Base-by-base conservation (phyloP, 2,888 invertebrate species). In the Campaea margaritaria region DNA sequence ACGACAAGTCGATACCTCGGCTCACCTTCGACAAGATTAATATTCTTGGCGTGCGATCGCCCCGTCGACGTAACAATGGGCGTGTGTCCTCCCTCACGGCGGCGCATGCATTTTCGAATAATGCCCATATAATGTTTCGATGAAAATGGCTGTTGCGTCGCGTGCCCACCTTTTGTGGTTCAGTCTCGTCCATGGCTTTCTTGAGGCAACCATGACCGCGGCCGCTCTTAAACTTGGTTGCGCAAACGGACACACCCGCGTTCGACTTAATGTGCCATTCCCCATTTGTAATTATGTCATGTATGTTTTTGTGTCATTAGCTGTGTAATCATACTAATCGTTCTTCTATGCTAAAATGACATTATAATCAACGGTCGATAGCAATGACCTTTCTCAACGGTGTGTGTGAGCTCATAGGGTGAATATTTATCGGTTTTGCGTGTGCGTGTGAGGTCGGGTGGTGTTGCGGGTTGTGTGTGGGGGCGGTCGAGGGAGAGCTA, bases 71-170 rank as follows among this genome's bases (percentile, higher is more conserved):
- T 82, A 85, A 90, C 90, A 90, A 89, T 90, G 81, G 88, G 75
- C 78, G 78, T 76, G 79, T 79, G 82, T 79, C 72, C 69, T 73
- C 74, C 79, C 82, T 83, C 85, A 83, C 84, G 81, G 83, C 87
- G 88, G 85, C 88, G 89, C 89, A 86, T 90, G 90, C 87, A 90
- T 91, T 89, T 89, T 85, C 85, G 85, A 84, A 89, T 91, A 92
- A 91, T 89, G 84, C 86, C 91, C 91, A 89, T 92, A 90, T 87
- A 87, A 89, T 87, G 89, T 85, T 88, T 78, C 85, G 85, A 89
- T 89, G 83, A 87, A 86, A 90, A 89, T 85, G 89, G 79, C 83
- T 85, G 75, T 78, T 82, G 76, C 80, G 76, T 84, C 78, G 82
- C 86, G 83, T 81, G 86, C 70, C 72, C 73, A 76, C 81, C 83